Conservation (phyloP, 2,888 invertebrate genomes). For the Lepidochrysops patricia region DNA sequence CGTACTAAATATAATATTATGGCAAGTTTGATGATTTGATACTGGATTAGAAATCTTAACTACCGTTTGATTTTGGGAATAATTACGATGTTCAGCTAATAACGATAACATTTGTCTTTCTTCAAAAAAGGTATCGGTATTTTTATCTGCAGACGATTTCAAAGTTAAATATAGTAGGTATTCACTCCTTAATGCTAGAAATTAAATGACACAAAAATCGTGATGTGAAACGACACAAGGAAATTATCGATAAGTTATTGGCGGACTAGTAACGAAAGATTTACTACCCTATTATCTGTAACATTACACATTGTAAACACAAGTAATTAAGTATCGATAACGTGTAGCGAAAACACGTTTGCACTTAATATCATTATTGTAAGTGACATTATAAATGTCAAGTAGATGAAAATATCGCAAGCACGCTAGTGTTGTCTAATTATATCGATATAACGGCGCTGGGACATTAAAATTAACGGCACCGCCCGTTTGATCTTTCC, state of each 20-base stretch:
- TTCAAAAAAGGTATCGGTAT: no score
- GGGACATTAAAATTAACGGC: conserved; percentile 73
- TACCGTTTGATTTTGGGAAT: no score
- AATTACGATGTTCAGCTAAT: no score
- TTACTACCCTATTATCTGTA: conserved; percentile 1
- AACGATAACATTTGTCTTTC: no score
- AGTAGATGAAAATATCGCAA: conserved; percentile 53
- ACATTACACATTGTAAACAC: not conserved
- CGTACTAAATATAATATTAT: no score
- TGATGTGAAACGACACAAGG: not conserved
- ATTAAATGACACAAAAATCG: no score
- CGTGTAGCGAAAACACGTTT: not conserved
- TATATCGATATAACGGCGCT: conserved; percentile 58
- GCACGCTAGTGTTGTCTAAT: conserved; percentile 60
- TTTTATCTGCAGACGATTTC: no score
- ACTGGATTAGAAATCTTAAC: no score
- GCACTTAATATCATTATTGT: conserved; percentile 27
- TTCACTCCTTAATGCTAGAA: no score
- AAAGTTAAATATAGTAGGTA: no score
- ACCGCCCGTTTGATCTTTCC: conserved; percentile 70
- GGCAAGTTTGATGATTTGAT: no score
- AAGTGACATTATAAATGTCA: conserved; percentile 64
- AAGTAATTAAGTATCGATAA: not conserved
- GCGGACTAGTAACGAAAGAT: not conserved
- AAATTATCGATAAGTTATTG: not conserved